Evolutionary conservation across 1,140 invertebrate species (phyloP).

Genomic region (Steinernema feltiae): DNA sequence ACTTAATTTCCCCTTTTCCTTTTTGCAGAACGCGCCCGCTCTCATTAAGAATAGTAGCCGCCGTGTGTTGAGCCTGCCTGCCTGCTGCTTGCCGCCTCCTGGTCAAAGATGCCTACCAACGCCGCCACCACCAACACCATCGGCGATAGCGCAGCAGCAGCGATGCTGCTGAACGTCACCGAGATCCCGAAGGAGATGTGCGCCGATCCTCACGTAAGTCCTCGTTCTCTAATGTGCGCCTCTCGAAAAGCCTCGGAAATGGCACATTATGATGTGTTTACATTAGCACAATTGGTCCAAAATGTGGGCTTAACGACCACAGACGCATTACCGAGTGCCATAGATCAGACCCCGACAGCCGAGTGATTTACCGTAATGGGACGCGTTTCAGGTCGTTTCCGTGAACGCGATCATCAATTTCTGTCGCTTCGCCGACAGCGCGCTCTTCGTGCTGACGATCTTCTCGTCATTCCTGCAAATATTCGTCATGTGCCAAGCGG

Average conservation of each 20-base stretch:
- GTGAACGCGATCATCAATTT: not conserved
- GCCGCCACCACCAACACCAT: too few relatives aligned
- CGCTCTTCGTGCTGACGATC: not conserved
- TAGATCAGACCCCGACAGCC: too few relatives aligned
- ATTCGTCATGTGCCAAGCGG: not conserved
- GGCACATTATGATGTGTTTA: too few relatives aligned
- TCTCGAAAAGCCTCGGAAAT: too few relatives aligned
- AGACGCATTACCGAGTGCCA: not conserved
- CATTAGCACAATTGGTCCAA: too few relatives aligned
- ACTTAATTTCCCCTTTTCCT: not conserved
- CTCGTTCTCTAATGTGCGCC: not conserved
- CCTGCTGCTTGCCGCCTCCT: not conserved
- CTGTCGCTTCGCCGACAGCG: not conserved
- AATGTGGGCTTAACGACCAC: too few relatives aligned
- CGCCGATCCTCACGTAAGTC: not conserved
- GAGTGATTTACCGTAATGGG: too few relatives aligned
- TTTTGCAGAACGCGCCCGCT: not conserved
- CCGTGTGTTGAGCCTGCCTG: not conserved
- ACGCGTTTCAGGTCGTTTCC: not conserved
- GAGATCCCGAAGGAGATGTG: not conserved
- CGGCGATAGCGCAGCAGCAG: too few relatives aligned
- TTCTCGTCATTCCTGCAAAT: not conserved
- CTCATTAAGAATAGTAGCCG: not conserved
- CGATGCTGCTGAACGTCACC: not conserved
- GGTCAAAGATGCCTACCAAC: not conserved